Conservation (phyloP, 2,888 invertebrate genomes). For the Pollenia amentaria region DNA sequence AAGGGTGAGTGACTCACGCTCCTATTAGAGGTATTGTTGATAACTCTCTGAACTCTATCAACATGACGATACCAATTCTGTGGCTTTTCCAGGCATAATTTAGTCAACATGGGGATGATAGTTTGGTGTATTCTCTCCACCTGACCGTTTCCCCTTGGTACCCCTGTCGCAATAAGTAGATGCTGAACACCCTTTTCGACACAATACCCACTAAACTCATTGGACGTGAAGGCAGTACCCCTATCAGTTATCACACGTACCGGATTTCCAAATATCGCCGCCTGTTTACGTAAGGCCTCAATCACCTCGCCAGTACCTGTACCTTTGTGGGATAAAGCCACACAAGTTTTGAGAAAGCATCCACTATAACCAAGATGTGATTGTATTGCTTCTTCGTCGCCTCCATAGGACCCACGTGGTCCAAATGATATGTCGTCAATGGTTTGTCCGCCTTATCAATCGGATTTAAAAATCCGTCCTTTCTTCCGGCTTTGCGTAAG, state of each 20-base stretch:
- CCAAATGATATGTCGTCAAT: conserved; percentile 78
- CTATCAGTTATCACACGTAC: neutral
- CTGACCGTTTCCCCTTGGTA: no score
- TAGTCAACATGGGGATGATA: no score
- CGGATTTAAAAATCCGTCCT: conserved; percentile 78
- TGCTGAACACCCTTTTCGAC: no score
- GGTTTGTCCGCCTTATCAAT: conserved; percentile 79
- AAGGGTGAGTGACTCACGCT: neutral
- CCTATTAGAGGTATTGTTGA: conserved; percentile 37
- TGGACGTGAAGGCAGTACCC: conserved; percentile 81
- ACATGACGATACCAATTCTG: conserved; percentile 51
- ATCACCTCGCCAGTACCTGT: conserved; percentile 50
- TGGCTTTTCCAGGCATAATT: conserved; percentile 75
- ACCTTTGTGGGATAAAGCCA: conserved; percentile 80
- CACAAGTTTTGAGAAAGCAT: conserved; percentile 80
- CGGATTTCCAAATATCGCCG: no score
- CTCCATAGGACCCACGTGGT: conserved; percentile 70
- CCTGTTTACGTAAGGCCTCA: no score
- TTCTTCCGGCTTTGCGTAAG: conserved; percentile 77
- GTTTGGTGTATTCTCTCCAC: no score
- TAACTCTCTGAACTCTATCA: conserved; percentile 5
- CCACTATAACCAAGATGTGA: conserved; percentile 79
- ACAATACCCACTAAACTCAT: conserved; percentile 80
- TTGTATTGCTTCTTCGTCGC: conserved; percentile 79
- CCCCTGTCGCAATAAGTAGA: no score